These are phyloP conservation scores for Volucella zonaria DNA, from an alignment of 2,888 invertebrate species.

Conservation along the genomic window DNA sequence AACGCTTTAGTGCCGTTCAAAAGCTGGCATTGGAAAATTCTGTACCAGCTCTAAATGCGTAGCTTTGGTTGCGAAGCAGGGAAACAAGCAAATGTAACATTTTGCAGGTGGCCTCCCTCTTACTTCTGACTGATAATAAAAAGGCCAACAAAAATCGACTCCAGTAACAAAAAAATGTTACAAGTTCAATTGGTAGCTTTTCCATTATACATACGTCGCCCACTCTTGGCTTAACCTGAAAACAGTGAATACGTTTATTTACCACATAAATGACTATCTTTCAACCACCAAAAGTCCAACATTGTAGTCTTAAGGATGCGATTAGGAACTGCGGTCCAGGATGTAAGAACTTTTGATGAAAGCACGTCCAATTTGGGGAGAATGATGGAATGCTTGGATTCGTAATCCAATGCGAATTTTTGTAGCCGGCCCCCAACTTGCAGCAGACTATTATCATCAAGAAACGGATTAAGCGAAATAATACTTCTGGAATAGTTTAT, in stretches of 20 bases:
- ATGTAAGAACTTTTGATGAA: too few species aligned
- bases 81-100: too few species aligned
- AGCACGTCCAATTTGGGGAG: slow-evolving; percentile 11
- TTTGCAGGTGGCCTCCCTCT: slow-evolving; percentile 8
- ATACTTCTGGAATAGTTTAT: too few species aligned
- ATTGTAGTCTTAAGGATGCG: slow-evolving; percentile 21
- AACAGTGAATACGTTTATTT: slow-evolving; percentile 26
- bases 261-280: too few species aligned
- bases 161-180: slow-evolving; percentile 11
- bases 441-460: too few species aligned
- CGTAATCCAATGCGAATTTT: too few species aligned
- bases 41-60: slow-evolving; percentile 24
- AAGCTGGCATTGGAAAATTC: background rate
- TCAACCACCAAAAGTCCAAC: slow-evolving; percentile 5
- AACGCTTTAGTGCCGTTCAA: too few species aligned
- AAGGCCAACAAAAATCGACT: slow-evolving; percentile 12
- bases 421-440: too few species aligned
- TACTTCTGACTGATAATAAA: slow-evolving; percentile 17
- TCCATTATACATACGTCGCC: too few species aligned
- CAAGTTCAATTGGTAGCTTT: too few species aligned
- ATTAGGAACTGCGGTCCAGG: slow-evolving; percentile 16
- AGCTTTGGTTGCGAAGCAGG: background rate
- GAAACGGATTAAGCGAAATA: too few species aligned
- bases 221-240: background rate
- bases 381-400: too few species aligned